phyloP scores from a whole-genome alignment of 2,797 vertebrate species.

The Squalus acanthias region DNA sequence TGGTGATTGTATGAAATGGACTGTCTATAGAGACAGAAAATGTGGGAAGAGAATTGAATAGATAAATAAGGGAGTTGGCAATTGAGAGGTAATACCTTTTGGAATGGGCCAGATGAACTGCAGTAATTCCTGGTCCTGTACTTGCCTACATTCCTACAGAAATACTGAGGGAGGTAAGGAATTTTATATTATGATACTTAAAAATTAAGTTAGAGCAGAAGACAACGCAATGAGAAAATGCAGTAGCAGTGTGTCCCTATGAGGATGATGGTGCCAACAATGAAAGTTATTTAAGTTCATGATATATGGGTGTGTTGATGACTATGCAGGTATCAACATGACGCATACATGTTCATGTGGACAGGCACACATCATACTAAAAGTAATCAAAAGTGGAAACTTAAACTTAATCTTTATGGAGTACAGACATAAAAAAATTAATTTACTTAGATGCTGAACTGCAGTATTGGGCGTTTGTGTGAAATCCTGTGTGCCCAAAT shows the following conservation, averaged over 20 bases:
- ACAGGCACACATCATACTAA: neutral
- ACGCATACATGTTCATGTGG: neutral
- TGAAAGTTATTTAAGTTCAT: neutral
- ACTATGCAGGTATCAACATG: neutral
- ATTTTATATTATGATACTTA: no score
- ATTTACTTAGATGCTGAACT: neutral
- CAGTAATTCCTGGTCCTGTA: no score
- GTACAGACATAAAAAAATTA: neutral
- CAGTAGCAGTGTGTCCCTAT: neutral
- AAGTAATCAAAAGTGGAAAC: neutral
- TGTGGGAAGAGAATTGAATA: no score
- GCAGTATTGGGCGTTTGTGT: neutral
- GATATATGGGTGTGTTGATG: neutral
- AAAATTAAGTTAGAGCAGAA: no score
- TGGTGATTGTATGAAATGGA: no score
- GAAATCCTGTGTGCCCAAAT: neutral
- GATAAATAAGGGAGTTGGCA: no score
- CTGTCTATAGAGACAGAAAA: no score
- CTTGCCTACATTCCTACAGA: no score
- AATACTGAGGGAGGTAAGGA: no score
- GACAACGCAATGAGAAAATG: neutral
- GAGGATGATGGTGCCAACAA: neutral
- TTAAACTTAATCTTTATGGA: neutral
- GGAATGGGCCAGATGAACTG: no score
- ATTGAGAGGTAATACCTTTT: no score